Conservation (phyloP, 2,888 invertebrate genomes). For the Myopa tessellatipennis region DNA sequence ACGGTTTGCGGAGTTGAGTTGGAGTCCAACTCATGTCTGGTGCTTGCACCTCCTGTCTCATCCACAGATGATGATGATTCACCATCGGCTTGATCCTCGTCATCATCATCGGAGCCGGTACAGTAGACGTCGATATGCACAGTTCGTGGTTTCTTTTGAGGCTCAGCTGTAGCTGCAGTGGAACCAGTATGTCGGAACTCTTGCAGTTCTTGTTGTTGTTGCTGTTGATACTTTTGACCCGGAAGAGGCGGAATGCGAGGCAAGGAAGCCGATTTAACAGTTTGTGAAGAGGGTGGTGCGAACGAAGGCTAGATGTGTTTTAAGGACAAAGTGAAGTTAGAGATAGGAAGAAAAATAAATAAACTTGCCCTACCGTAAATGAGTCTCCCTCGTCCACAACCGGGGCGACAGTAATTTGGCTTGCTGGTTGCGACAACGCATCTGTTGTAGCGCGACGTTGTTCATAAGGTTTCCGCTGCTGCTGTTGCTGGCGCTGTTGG, state of each 20-base stretch:
- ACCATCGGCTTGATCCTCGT: constrained; percentile 65
- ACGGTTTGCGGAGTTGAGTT: constrained; percentile 75
- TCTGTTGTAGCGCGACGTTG: constrained; percentile 62
- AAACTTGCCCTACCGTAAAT: constrained; percentile 58
- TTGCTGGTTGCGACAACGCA: constrained; percentile 50
- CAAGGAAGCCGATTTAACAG: constrained; percentile 50
- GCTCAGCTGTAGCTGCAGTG: constrained; percentile 44
- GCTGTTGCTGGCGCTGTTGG: constrained; percentile 48
- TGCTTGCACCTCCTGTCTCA: constrained; percentile 47
- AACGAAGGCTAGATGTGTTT: constrained; percentile 47
- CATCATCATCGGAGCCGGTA: constrained; percentile 73
- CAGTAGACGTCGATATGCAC: constrained; percentile 83
- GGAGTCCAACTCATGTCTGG: constrained; percentile 65
- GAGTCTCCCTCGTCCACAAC: constrained; percentile 65
- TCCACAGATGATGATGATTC: constrained; percentile 53
- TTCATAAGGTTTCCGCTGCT: constrained; percentile 54
- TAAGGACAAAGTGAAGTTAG: constrained; percentile 7
- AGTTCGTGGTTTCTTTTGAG: constrained; percentile 71
- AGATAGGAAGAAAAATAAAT: constrained; percentile 8
- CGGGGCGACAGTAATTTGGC: constrained; percentile 48
- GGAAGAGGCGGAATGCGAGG: constrained; percentile 58
- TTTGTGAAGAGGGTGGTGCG: constrained; percentile 41
- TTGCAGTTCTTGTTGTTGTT: constrained; percentile 44
- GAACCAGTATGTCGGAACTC: constrained; percentile 5
- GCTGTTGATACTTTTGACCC: constrained; percentile 47